Percentiles rank a stretch among this genome's conserved stretches.
phyloP scores from a whole-genome alignment of 2,888 invertebrate genomes.

The Tyria jacobaeae region DNA sequence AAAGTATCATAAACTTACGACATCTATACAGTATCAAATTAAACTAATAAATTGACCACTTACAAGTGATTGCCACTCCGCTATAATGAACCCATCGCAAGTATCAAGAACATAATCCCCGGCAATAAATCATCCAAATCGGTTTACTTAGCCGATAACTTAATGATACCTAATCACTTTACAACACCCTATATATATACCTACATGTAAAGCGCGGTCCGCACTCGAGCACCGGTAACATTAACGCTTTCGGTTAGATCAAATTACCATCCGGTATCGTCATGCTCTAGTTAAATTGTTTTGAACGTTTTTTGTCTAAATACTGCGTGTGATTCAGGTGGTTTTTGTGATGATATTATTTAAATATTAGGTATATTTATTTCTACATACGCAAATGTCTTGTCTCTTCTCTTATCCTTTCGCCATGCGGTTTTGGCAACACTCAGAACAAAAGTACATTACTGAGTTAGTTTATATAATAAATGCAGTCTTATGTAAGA shows the following conservation, averaged over 20 bases:
- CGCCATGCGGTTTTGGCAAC: no score
- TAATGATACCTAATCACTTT: conserved; percentile 11
- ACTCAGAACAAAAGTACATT: no score
- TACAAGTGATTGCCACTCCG: neutral
- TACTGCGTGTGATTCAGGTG: neutral
- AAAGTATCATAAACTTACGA: neutral
- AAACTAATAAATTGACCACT: neutral
- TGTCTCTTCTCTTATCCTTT: no score
- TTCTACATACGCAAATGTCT: neutral
- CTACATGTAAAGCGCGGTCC: neutral
- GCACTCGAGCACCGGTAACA: neutral
- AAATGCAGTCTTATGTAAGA: no score
- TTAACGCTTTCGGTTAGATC: neutral
- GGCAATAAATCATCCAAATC: conserved; percentile 16
- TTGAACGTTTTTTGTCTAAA: neutral
- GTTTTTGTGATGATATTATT: neutral
- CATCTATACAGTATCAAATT: neutral
- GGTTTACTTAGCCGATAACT: conserved; percentile 8
- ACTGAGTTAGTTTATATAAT: no score
- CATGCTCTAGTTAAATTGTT: neutral
- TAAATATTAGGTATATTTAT: neutral
- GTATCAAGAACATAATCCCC: neutral
- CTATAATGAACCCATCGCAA: conserved; percentile 10
- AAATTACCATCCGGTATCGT: neutral
- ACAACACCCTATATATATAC: conserved; percentile 9